These are phyloP conservation scores for Charina bottae DNA, from an alignment of 2,113 vertebrate genomes.

Conservation along the genomic window DNA sequence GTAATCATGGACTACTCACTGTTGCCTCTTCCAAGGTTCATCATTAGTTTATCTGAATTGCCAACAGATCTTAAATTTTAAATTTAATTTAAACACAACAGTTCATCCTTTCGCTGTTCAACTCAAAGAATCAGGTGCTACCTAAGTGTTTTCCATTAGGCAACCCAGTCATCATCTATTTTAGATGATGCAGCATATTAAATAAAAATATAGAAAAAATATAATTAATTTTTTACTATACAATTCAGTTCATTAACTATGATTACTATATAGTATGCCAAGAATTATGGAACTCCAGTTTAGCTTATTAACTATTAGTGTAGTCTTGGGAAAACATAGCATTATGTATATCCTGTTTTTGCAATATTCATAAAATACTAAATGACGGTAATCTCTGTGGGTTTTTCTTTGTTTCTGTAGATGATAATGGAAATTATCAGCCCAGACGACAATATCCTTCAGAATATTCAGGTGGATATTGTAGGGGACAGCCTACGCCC, in stretches of 20 bases:
- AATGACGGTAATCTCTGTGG: not conserved
- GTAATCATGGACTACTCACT: not conserved
- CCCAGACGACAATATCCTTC: conserved; percentile 41
- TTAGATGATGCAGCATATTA: not conserved
- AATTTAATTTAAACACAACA: not conserved
- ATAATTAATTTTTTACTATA: not conserved
- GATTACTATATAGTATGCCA: not conserved
- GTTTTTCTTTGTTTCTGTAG: conserved; percentile 45
- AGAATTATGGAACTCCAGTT: not conserved
- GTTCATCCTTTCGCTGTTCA: not conserved
- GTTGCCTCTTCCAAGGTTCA: not conserved
- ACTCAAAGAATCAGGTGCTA: not conserved
- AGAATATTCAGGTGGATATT: conserved; percentile 52
- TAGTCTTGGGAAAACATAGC: not conserved
- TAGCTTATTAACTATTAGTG: not conserved
- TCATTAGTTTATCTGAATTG: not conserved
- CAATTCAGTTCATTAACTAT: not conserved
- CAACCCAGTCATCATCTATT: not conserved
- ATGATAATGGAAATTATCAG: conserved; percentile 59
- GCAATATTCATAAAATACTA: not conserved
- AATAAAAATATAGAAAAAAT: not conserved
- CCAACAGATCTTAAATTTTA: not conserved
- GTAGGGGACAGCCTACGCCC: conserved; percentile 51
- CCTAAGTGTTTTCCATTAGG: not conserved
- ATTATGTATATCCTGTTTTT: not conserved